Base-by-base conservation (phyloP, 1,140 invertebrate species). In the Coptotermes formosanus region DNA sequence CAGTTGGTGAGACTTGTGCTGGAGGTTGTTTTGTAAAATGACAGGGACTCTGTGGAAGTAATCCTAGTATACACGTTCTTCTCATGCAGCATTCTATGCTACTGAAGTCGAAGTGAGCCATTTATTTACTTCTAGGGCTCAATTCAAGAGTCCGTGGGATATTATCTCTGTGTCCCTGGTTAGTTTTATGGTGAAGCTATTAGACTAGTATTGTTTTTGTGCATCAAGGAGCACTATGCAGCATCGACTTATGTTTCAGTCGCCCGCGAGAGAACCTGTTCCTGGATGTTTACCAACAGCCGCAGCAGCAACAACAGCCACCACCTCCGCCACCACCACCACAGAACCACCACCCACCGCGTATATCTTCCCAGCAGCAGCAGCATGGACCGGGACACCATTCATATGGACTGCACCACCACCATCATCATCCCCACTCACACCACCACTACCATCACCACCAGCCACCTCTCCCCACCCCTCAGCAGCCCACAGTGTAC, bases 401-500 rank as follows among this genome's bases (percentile, higher is more conserved):
- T 87, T 86, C 86, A 86, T 30, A 85, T 23, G 55, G 69, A 48
- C 11, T 43, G 23, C 85, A 85, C 19, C 32, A 38, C 11, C 85
- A 85, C 59, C 38, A 30, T 4, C 82, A 83, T 30, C 86, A 55
- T 82, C 87, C 25, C 19, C n/a, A 81, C 30, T 82, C 82, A 19
- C 84, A 85, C 85, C 87, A 85, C 48, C 87, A 44, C 83, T 87
- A 85, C 30, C 86, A 85, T 82, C 88, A 87, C 86, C 88, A 82
- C 82, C 87, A 83, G 44, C 89, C 89, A 38, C 86, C 87, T 43
- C 88, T 88, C 9, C 91, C 91, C 48, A 86, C 89, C 21, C 91
- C 91, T 2, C 90, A 91, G 83, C 91, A 91, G 87, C 92, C 92
- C 23, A 91, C 90, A 38, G 92, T 93, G 55, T 92, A 90, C 85